Conservation (phyloP, 1,140 invertebrate species). For the Diuraphis noxia region DNA sequence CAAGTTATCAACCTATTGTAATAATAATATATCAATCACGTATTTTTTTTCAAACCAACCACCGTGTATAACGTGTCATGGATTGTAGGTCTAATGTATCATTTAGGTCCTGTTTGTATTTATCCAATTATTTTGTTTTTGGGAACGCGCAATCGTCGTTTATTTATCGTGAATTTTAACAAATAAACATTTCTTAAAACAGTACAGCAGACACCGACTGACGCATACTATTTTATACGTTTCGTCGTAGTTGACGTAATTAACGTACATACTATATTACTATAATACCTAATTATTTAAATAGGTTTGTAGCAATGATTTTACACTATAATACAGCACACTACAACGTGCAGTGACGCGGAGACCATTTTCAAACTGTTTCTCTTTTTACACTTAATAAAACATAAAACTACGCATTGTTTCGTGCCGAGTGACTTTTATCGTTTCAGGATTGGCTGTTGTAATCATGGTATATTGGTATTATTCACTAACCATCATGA, state of each 20-base stretch:
- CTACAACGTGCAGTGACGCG: too few species aligned
- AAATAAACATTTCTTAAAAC: not conserved
- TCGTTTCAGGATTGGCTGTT: not conserved
- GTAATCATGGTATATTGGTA: not conserved
- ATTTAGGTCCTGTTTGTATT: not conserved
- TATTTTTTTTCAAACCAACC: not conserved
- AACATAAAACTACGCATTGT: not conserved
- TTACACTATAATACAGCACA: not conserved
- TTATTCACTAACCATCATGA: not conserved
- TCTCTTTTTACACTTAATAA: not conserved
- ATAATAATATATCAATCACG: not conserved
- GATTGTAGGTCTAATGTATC: not conserved
- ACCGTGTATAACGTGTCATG: not conserved
- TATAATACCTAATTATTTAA: not conserved
- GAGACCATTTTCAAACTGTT: not conserved
- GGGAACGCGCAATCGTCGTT: not conserved
- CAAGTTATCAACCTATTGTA: too few species aligned
- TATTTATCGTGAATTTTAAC: not conserved
- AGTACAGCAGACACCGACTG: not conserved
- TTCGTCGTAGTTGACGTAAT: not conserved
- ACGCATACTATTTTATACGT: not conserved
- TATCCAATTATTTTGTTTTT: not conserved
- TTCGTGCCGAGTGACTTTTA: not conserved
- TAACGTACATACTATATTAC: not conserved
- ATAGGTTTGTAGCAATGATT: not conserved